Percentiles rank a stretch among this genome's conserved stretches.
Conservation (phyloP, 2,113 vertebrate genomes). For the Hippocampus guttulatus region DNA sequence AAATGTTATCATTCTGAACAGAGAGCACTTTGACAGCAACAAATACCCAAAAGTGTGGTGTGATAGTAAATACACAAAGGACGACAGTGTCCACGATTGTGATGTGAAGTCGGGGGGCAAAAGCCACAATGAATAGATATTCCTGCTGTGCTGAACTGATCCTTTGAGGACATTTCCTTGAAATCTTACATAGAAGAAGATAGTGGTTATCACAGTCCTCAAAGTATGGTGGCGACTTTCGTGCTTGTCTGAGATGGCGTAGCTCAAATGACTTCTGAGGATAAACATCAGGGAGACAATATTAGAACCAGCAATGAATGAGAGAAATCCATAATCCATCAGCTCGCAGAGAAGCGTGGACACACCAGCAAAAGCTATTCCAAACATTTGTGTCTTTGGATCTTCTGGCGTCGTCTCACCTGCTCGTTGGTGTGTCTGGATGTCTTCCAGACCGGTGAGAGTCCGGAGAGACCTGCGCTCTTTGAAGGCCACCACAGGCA, state of each 20-base stretch:
- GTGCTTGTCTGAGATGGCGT: neutral
- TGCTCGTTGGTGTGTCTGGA: conserved; percentile 71
- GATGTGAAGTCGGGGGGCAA: conserved; percentile 12
- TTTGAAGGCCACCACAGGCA: conserved; percentile 74
- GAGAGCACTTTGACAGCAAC: conserved; percentile 21
- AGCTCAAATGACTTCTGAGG: conserved; percentile 71
- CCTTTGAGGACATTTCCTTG: neutral
- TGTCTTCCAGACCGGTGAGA: conserved; percentile 67
- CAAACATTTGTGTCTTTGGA: neutral
- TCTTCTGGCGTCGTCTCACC: conserved; percentile 44
- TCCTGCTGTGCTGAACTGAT: conserved; percentile 24
- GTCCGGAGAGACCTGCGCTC: conserved; percentile 69
- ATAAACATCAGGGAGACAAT: neutral
- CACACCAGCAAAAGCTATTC: neutral
- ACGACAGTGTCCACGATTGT: conserved; percentile 13
- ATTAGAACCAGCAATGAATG: neutral
- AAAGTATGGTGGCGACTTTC: too few relatives aligned
- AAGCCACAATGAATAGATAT: conserved; percentile 24
- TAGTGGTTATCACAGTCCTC: neutral
- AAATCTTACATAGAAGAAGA: neutral
- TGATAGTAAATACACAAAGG: conserved; percentile 30
- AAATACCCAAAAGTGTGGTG: conserved; percentile 38
- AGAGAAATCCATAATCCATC: neutral
- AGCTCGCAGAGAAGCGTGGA: neutral
- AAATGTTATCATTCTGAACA: neutral